Base-by-base conservation (phyloP, 2,113 vertebrate species). In the Dipodomys ordii region DNA sequence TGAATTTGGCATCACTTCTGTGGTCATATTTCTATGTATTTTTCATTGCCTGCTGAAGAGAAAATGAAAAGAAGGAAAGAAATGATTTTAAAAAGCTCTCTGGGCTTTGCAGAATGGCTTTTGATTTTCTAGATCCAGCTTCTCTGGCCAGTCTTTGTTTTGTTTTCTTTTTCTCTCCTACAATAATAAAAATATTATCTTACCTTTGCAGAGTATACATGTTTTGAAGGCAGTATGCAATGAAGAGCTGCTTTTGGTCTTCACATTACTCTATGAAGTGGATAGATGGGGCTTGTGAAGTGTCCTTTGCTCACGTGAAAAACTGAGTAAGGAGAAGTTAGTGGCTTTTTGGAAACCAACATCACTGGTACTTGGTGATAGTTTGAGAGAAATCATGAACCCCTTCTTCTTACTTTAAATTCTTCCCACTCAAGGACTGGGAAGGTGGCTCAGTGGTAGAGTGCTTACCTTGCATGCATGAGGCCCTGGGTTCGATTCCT, bases 1-100 rank as follows among this genome's bases (percentile, higher is more conserved):
- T 96, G 88, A 78, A 92, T 91, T 96, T 96, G 96, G 93, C 95
- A 94, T 92, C 60, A 32, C 15, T 92, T 87, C 93, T 76, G 39
- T 68, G 83, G 88, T 90, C 95, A 92, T 94, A 96, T 94, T 95
- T 94, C 20, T 91, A 32, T 91, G 73, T 90, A 77, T 81, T 95
- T 96, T 95, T 96, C 73, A 94, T 95, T 96, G 94, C 68, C 30
- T 78, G 23, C 76, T 82, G 77, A 81, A 94, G 88, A 95, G 94
- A 87, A 95, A 94, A 93, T 95, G 84, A 92, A 95, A 95, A 96
- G 90, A 39, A 74, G 68, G n/a, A 80, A 10, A 76, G 25, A 71
- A 60, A 68, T 69, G 32, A 83, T 94, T 57, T 57, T 83, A 30
- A 83, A 77, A 95, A 82, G 39, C 92, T 82, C 62, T 81, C 53